phyloP scores from a whole-genome alignment of 2,888 invertebrate species.

The Ormyrus thymus region DNA sequence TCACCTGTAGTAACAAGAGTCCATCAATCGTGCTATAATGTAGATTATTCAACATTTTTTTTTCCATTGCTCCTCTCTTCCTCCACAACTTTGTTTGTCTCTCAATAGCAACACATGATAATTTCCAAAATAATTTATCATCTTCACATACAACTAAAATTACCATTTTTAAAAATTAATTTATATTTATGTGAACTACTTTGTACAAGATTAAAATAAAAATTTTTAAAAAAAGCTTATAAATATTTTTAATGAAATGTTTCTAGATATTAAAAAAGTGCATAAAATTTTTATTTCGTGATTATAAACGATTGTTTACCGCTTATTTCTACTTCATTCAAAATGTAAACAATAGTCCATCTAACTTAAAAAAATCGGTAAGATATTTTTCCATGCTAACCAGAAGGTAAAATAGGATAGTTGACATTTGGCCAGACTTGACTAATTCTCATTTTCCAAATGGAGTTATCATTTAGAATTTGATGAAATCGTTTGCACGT shows the following conservation, averaged over 20 bases:
- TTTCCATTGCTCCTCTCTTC: slow-evolving; percentile 74
- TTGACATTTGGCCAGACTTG: slow-evolving; percentile 67
- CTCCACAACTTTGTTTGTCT: slow-evolving; percentile 78
- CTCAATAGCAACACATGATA: slow-evolving; percentile 80
- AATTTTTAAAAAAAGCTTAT: too few relatives aligned
- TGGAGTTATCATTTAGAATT: slow-evolving; percentile 77
- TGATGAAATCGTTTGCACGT: slow-evolving; percentile 78
- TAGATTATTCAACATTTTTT: slow-evolving; percentile 76
- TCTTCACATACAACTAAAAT: slow-evolving; percentile 69
- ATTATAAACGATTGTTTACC: neutral
- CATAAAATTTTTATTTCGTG: neutral
- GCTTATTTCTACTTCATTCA: neutral
- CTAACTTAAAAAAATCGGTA: neutral
- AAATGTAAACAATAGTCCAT: neutral
- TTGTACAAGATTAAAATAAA: too few relatives aligned
- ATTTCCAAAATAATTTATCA: slow-evolving; percentile 77
- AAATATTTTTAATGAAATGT: too few relatives aligned
- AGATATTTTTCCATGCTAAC: slow-evolving; percentile 62
- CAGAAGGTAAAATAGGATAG: slow-evolving; percentile 68
- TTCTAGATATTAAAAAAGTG: too few relatives aligned
- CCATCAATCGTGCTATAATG: slow-evolving; percentile 80
- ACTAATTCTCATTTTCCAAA: slow-evolving; percentile 76
- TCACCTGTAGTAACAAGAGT: slow-evolving; percentile 78
- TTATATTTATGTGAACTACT: too few relatives aligned
- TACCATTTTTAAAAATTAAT: neutral